Base-by-base conservation (phyloP, 2,888 invertebrate species). In the Sthenelais limicola region DNA sequence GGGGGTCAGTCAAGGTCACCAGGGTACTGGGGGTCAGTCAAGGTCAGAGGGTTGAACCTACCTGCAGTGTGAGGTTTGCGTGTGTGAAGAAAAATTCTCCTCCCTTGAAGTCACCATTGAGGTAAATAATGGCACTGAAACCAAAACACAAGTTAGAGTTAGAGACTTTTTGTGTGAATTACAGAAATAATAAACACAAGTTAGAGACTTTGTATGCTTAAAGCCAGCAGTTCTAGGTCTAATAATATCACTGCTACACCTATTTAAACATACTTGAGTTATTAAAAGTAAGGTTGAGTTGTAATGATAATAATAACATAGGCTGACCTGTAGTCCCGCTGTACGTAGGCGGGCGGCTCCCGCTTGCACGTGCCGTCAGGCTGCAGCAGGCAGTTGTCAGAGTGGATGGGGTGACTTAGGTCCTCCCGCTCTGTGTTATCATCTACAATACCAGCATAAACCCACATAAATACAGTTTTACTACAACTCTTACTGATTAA, bases 31-130 rank as follows among this genome's bases (percentile, higher is more conserved):
- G n/a, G n/a, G n/a, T n/a, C n/a, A n/a, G 18, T 15, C 18, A 43
- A 43, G 43, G 43, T 15, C 9, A 43, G 43, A 43, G 18, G 9
- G 9, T 24, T 18, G 7, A 24, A 54, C 72, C 70, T 80, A 88
- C 88, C 84, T 88, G 85, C 71, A 86, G 82, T 35, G 82, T 80
- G 73, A 83, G 81, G 71, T 88, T 85, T 51, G 82, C 76, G 78
- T 88, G 85, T 7, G 91, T 88, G 84, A 92, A 92, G 77, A 92
- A 89, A 79, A 92, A 91, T 79, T 92, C 90, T 24, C 92, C 92
- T 7, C 92, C 92, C 54, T 90, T 87, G 83, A 92, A 91, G 76
- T 91, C 89, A 52, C 89, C 88, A 81, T 92, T 92, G 74, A 92
- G 84, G 83, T 92, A 92, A 32, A 92, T 77, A 68, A 92, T 89